These are phyloP conservation scores for Drosophila subobscura DNA, from an alignment of 1,140 invertebrate species.

Conservation along the genomic window DNA sequence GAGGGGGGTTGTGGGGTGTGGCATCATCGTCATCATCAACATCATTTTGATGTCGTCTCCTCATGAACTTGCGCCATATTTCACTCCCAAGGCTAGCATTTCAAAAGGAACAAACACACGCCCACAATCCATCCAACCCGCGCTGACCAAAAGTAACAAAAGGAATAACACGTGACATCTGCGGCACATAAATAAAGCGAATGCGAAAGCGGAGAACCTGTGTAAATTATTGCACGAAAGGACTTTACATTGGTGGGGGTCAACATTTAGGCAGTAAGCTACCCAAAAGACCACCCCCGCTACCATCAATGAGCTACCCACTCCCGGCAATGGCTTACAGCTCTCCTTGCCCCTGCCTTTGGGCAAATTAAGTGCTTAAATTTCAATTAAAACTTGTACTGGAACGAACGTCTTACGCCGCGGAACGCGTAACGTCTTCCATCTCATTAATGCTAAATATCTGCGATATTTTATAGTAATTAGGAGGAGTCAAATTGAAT, in stretches of 20 bases:
- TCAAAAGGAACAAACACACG: slow-evolving; percentile 48
- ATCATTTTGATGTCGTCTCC: slow-evolving; percentile 74
- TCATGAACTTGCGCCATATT: slow-evolving; percentile 77
- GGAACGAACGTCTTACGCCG: slow-evolving; percentile 9
- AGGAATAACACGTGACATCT: slow-evolving; percentile 71
- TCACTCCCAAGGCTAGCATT: slow-evolving; percentile 62
- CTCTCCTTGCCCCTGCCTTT: slow-evolving; percentile 20
- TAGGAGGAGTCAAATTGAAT: slow-evolving; percentile 65
- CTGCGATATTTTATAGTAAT: slow-evolving; percentile 71
- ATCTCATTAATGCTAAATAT: slow-evolving; percentile 66
- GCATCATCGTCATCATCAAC: slow-evolving; percentile 33
- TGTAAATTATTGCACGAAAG: slow-evolving; percentile 64
- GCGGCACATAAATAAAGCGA: slow-evolving; percentile 69
- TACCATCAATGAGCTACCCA: slow-evolving; percentile 44
- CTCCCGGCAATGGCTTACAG: slow-evolving; percentile 2
- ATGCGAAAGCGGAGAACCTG: slow-evolving; percentile 27
- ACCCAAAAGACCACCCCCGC: slow-evolving; percentile 10
- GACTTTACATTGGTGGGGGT: slow-evolving; percentile 16
- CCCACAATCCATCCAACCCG: slow-evolving; percentile 17
- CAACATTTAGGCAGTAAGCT: slow-evolving; percentile 18
- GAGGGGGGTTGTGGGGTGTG: too few relatives aligned
- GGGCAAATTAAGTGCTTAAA: slow-evolving; percentile 73
- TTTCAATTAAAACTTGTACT: slow-evolving; percentile 76
- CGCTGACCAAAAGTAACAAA: slow-evolving; percentile 66
- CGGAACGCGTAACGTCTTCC: slow-evolving; percentile 4